A percentile compares a stretch with the other conserved stretches of the same genome.
Conservation (phyloP, 1,140 invertebrate genomes). For the Bombyx mori region ASM3026992v2 NC_085114.1:8591501-8592000, state of each 20-base stretch:
- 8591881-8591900: too few relatives aligned
- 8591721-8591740: constrained; percentile 15
- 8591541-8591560: too few relatives aligned
- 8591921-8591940: constrained; percentile 1
- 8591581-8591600: constrained; percentile 42
- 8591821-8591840: constrained; percentile 39
- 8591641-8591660: constrained; percentile 33
- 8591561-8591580: constrained; percentile 26
- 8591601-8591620: constrained; percentile 58
- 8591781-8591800: constrained; percentile 62
- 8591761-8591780: constrained; percentile 26
- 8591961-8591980: constrained; percentile 19
- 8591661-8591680: constrained; percentile 20
- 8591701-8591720: constrained; percentile 7
- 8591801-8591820: constrained; percentile 63
- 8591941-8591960: constrained; percentile 10
- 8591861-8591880: too few relatives aligned
- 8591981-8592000: constrained; percentile 30
- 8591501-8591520: too few relatives aligned
- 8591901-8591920: background rate
- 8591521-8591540: too few relatives aligned
- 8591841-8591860: background rate
- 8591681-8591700: constrained; percentile 8
- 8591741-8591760: constrained; percentile 7
- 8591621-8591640: constrained; percentile 32